Evolutionary conservation across 2,797 vertebrate species (phyloP).

Genomic region (Eutrigla gurnardus): DNA sequence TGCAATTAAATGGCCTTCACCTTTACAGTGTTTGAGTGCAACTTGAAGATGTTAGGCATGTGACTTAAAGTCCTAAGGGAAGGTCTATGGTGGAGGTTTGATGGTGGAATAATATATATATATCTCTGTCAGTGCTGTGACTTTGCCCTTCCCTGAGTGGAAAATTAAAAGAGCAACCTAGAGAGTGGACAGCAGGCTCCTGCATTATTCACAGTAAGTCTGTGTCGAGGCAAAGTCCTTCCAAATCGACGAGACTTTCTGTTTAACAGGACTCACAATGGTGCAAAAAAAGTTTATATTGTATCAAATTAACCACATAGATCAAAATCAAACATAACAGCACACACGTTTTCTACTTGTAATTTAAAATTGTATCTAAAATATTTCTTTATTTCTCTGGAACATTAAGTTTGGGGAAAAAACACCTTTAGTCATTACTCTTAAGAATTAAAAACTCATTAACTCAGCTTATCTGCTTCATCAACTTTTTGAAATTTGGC

Average conservation of each 20-base stretch:
- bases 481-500: too few species aligned
- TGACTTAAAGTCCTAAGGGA: constrained; percentile 5
- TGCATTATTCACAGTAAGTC: constrained; percentile 36
- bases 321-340: not conserved
- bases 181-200: constrained; percentile 17
- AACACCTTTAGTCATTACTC: not conserved
- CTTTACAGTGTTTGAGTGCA: not conserved
- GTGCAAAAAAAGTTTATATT: not conserved
- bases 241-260: not conserved
- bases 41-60: not conserved
- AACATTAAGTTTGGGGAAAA: not conserved
- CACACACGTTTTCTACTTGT: not conserved
- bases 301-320: not conserved
- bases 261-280: not conserved
- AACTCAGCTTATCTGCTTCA: too few species aligned
- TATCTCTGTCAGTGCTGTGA: constrained; percentile 4
- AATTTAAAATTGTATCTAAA: not conserved
- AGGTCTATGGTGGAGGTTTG: constrained; percentile 2
- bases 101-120: not conserved
- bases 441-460: too few species aligned
- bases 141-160: constrained; percentile 27
- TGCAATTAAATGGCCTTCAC: constrained; percentile 16
- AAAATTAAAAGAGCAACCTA: constrained; percentile 18
- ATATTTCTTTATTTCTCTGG: not conserved
- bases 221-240: constrained; percentile 12